These are phyloP conservation scores for Neotoxoptera formosana DNA, from an alignment of 1,140 invertebrate species.

Conservation along the genomic window DNA sequence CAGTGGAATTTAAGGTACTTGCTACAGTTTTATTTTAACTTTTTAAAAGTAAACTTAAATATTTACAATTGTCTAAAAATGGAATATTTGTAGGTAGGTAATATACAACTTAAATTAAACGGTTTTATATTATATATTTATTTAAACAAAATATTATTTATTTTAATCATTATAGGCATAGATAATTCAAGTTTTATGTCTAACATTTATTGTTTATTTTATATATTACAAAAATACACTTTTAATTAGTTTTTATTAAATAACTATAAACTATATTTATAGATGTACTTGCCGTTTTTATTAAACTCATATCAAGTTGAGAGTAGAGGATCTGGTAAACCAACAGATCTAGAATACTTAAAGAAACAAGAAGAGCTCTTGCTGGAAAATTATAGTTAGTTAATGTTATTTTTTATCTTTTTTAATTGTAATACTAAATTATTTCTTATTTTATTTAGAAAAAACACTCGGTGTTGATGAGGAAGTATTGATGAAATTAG, in stretches of 20 bases:
- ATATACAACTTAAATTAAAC: background rate
- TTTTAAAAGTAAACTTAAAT: background rate
- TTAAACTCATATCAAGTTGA: constrained; percentile 55
- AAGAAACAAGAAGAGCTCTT: constrained; percentile 49
- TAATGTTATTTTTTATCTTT: background rate
- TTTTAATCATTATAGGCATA: background rate
- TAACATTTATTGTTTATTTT: background rate
- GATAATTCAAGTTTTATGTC: background rate
- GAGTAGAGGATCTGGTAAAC: constrained; percentile 36
- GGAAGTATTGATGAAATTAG: constrained; percentile 13
- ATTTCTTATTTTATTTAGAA: constrained; percentile 17
- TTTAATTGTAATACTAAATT: background rate
- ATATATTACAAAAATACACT: background rate
- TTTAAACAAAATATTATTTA: no score
- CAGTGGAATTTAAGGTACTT: constrained; percentile 45
- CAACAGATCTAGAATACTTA: constrained; percentile 18
- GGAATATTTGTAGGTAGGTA: background rate
- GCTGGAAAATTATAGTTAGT: constrained; percentile 47
- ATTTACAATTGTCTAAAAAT: background rate
- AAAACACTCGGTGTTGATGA: constrained; percentile 44
- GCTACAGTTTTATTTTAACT: background rate
- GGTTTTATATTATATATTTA: background rate
- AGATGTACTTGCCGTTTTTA: constrained; percentile 52
- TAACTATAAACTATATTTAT: constrained; percentile 18
- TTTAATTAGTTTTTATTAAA: no score